These are phyloP conservation scores for Drosophila ananassae DNA, from an alignment of 1,140 invertebrate genomes.

Conservation along the genomic window DNA sequence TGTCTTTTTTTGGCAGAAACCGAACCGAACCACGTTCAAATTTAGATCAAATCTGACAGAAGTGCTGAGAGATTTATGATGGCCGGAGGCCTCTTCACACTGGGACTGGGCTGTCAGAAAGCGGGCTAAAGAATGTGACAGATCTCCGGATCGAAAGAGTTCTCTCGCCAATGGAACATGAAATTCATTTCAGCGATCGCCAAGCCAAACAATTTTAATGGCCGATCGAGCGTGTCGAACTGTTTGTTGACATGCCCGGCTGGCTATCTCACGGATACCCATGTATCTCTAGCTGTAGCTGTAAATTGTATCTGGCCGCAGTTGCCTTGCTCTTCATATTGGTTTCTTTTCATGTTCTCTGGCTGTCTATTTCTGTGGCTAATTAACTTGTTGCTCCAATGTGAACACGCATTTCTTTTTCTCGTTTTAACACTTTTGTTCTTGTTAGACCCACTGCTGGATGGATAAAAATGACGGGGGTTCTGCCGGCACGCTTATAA, in stretches of 20 bases:
- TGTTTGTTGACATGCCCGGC: constrained; percentile 51
- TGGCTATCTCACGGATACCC: constrained; percentile 45
- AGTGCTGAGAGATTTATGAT: constrained; percentile 62
- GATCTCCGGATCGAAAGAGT: constrained; percentile 41
- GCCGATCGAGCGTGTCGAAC: constrained; percentile 57
- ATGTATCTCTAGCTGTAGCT: constrained; percentile 51
- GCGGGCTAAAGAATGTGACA: constrained; percentile 38
- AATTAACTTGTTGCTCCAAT: constrained; percentile 76
- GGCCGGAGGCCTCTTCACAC: constrained; percentile 21
- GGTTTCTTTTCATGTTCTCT: constrained; percentile 55
- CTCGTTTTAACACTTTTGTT: constrained; percentile 75
- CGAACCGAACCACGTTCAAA: constrained; percentile 37
- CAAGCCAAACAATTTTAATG: constrained; percentile 53
- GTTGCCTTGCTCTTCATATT: constrained; percentile 9
- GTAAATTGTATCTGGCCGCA: constrained; percentile 38
- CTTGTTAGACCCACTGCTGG: constrained; percentile 20
- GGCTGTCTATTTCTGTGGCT: constrained; percentile 62
- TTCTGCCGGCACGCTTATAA: constrained; percentile 61
- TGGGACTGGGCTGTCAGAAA: constrained; percentile 24
- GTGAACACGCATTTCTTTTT: constrained; percentile 67
- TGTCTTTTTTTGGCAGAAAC: constrained; percentile 14
- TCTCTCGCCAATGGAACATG: constrained; percentile 61
- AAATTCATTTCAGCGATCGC: constrained; percentile 52
- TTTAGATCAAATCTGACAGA: constrained; percentile 63
- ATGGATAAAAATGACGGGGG: not conserved